Conservation (phyloP, 2,797 vertebrate genomes). For the Aythya fuligula region DNA sequence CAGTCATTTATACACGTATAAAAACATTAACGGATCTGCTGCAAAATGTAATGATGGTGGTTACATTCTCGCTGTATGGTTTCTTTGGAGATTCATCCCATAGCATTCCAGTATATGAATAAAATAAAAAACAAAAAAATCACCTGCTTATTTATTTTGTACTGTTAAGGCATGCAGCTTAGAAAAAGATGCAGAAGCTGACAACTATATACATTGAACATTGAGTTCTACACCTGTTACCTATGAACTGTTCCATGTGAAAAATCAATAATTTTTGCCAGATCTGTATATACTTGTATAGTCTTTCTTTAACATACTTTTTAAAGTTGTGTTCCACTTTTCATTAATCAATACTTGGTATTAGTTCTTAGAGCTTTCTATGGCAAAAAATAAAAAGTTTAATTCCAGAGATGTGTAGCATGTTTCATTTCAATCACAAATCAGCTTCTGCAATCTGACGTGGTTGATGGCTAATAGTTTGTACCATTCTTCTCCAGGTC, state of each 20-base stretch:
- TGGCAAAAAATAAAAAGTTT: conserved; percentile 82
- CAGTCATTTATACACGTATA: conserved; percentile 29
- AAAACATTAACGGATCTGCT: not conserved
- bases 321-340: conserved; percentile 79
- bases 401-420: conserved; percentile 59
- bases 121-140: conserved; percentile 31
- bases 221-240: conserved; percentile 53
- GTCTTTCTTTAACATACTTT: conserved; percentile 74
- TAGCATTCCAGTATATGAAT: conserved; percentile 62
- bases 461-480: not conserved
- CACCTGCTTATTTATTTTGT: conserved; percentile 72
- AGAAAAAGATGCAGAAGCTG: conserved; percentile 50
- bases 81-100: conserved; percentile 46
- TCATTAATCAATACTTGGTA: conserved; percentile 77
- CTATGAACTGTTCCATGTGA: conserved; percentile 6
- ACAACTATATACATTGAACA: conserved; percentile 43
- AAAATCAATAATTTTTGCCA: conserved; percentile 38
- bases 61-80: not conserved
- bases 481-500: not conserved
- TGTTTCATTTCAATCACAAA: not conserved
- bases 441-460: not conserved
- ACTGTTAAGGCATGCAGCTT: conserved; percentile 64
- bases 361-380: conserved; percentile 86
- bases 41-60: conserved; percentile 17
- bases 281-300: conserved; percentile 80